Evolutionary conservation across 1,140 invertebrate genomes (phyloP).

Genomic region (Bombyx mandarina): DNA sequence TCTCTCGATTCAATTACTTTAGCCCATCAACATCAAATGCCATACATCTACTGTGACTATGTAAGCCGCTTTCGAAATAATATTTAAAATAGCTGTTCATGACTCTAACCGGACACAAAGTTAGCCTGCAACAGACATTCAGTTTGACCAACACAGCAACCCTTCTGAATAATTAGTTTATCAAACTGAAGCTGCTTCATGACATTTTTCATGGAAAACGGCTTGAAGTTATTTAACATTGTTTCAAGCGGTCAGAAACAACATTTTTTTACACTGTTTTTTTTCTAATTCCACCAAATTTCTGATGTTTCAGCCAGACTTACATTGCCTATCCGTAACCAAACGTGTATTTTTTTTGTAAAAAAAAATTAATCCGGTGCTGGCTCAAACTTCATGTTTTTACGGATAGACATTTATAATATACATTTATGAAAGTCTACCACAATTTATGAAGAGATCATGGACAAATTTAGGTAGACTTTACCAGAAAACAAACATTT

Average conservation of each 20-base stretch:
- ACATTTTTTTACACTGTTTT: conserved; percentile 35
- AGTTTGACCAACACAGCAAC: too few relatives aligned
- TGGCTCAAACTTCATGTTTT: conserved; percentile 43
- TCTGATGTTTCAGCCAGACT: conserved; percentile 52
- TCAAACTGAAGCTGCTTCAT: too few relatives aligned
- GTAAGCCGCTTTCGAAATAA: too few relatives aligned
- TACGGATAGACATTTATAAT: conserved; percentile 41
- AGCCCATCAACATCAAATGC: too few relatives aligned
- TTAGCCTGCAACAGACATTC: too few relatives aligned
- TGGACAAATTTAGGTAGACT: conserved; percentile 67
- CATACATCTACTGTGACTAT: too few relatives aligned
- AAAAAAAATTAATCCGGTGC: conserved; percentile 43
- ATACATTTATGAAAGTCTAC: conserved; percentile 47
- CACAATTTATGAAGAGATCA: conserved; percentile 63
- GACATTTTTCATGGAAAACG: conserved; percentile 19
- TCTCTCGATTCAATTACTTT: too few relatives aligned
- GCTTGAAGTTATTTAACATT: conserved; percentile 41
- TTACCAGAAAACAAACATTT: conserved; percentile 63
- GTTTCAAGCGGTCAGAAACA: conserved; percentile 60
- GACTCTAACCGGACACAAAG: too few relatives aligned
- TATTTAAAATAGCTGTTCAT: too few relatives aligned
- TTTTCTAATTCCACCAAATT: conserved; percentile 20
- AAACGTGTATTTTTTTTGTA: conserved; percentile 22
- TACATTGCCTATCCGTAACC: conserved; percentile 36
- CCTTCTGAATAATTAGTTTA: too few relatives aligned